Evolutionary conservation across 2,888 invertebrate species (phyloP), one percentile per base, ranked within the genome.

Genomic region (Drosophila paracracens): DNA sequence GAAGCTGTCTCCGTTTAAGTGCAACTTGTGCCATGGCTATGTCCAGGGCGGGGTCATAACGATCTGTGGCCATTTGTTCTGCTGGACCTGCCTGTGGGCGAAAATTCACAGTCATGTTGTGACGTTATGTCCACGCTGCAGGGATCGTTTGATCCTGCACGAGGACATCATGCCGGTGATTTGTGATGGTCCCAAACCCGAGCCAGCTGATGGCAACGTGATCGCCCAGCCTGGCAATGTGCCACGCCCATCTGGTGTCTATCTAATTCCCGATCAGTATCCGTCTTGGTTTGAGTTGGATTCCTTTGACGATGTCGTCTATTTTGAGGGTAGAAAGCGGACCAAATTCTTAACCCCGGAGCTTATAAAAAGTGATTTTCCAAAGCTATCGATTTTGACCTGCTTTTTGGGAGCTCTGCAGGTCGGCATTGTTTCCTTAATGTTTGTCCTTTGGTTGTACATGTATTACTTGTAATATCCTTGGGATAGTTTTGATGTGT

Each of bases 21-120:
- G 89, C 56, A 74, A 69, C 1, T 1, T 62, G 10, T 89, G 85
- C 51, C 1, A 4, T 0, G 16, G 52, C 2, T 57, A 61, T n/a
- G 59, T 77, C 0, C 59, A 71, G 0, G 56, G 58, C 0, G 89
- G 62, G 0, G 88, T 88, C 13, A 62, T 89, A 4, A 78, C 88
- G 5, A 74, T 87, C 27, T 85, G 85, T 27, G 85, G 85, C 0
- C 89, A 85, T 27, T 25, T 89, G 2, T 85, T 58, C 25, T 85
- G 85, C 54, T 85, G 88, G 89, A 21, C 46, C 2, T 85, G 85
- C n/a, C 31, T 85, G 36, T 89, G 84, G 80, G 57, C 74, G 16
- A n/a, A 54, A 0, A 18, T 79, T 25, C 16, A 38, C 8, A 2
- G 5, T 1, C 11, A 2, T 0, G 2, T 0, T 2, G 0, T 3